These are phyloP conservation scores for Drosophila cracens DNA, from an alignment of 2,888 invertebrate genomes.

Conservation along the genomic window DNA sequence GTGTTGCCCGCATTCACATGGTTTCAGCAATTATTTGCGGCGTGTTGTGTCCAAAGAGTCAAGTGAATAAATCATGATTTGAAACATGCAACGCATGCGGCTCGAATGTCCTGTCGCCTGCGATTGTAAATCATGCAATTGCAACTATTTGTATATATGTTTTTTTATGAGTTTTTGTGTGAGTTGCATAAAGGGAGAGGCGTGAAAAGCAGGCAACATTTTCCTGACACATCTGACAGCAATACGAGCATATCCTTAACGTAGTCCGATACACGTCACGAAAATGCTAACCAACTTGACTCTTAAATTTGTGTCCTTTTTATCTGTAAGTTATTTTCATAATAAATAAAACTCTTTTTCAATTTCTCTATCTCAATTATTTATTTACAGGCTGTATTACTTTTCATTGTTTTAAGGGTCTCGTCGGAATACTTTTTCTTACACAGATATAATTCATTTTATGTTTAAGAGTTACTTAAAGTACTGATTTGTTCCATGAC, in stretches of 20 bases:
- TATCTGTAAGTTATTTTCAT: background rate
- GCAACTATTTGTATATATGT: background rate
- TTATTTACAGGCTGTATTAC: background rate
- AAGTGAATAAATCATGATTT: slow-evolving; percentile 64
- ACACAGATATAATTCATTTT: background rate
- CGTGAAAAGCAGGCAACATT: slow-evolving; percentile 15
- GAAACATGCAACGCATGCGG: slow-evolving; percentile 65
- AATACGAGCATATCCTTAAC: background rate
- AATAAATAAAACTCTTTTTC: background rate
- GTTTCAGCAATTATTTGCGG: slow-evolving; percentile 32
- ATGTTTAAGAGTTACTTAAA: background rate
- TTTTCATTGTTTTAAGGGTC: background rate
- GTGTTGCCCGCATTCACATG: slow-evolving; percentile 24
- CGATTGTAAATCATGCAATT: slow-evolving; percentile 41
- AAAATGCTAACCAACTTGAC: background rate
- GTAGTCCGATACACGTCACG: background rate
- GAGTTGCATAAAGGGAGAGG: background rate
- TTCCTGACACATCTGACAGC: slow-evolving; percentile 17
- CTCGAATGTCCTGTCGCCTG: slow-evolving; percentile 35
- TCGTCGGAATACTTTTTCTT: background rate
- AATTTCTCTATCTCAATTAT: background rate
- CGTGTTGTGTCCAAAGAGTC: slow-evolving; percentile 26
- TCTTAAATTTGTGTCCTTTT: background rate
- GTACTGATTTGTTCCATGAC: background rate
- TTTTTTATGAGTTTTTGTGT: background rate